Percentiles rank a stretch among this genome's conserved stretches.
Evolutionary conservation across 2,888 invertebrate species (phyloP).

Genomic region (Diarsia brunnea): DNA sequence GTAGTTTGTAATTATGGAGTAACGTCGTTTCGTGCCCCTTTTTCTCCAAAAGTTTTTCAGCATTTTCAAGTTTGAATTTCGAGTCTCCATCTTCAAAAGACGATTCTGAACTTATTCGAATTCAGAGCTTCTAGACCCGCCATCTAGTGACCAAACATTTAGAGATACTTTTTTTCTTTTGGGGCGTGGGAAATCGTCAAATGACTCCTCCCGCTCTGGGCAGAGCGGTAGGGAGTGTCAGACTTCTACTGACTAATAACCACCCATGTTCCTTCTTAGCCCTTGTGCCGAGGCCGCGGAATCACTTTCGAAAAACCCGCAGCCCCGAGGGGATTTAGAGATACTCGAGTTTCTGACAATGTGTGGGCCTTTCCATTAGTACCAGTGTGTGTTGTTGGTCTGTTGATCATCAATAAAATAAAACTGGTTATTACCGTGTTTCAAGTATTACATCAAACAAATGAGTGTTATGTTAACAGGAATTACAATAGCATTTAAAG

Average conservation of each 20-base stretch:
- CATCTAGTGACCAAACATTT: not conserved
- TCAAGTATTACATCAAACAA: not conserved
- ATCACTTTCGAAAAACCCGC: too few species aligned
- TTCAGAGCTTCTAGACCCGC: not conserved
- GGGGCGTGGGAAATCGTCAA: too few species aligned
- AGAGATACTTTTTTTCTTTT: too few species aligned
- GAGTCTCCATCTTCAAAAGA: not conserved
- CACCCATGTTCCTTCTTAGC: too few species aligned
- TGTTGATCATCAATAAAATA: not conserved
- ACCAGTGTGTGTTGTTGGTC: not conserved
- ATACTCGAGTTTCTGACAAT: not conserved
- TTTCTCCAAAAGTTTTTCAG: not conserved
- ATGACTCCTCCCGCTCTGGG: too few species aligned
- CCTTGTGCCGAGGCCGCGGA: too few species aligned
- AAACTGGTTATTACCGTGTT: not conserved
- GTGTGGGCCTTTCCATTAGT: not conserved
- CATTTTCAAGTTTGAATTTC: not conserved
- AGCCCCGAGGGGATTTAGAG: too few species aligned
- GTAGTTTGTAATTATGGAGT: not conserved
- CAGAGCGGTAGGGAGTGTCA: too few species aligned
- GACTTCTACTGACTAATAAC: too few species aligned
- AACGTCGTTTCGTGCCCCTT: not conserved
- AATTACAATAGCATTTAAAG: not conserved
- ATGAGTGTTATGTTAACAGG: not conserved
- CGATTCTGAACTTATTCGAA: not conserved